Evolutionary conservation across 2,797 vertebrate genomes (phyloP), one percentile per base, ranked within the genome.

Genomic region (Chelmon rostratus): DNA sequence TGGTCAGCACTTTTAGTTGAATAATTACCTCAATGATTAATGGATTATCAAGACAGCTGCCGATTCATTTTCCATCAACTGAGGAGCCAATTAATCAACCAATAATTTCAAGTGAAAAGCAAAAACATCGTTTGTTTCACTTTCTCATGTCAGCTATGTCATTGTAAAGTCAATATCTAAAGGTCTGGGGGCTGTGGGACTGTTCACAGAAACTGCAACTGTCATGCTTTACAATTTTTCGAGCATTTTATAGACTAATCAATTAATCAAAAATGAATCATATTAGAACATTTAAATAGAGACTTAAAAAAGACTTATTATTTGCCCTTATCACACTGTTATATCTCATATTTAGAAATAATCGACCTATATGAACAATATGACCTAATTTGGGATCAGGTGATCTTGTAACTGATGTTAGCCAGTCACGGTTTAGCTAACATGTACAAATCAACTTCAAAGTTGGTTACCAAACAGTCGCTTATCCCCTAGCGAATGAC

Each of bases 341-440:
- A 16, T 2, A 53, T 15, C 8, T 0, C 5, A 63, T 6, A 37
- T 52, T 16, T 18, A 12, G 0, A 25, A 12, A 31, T 15, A n/a
- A 28, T 52, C 0, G 9, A 18, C 5, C 33, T 25, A 6, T 6
- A n/a, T 10, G 2, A 49, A 7, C 8, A 4, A 3, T 8, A 37
- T 33, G 49, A 58, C 12, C 63, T 66, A 6, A 46, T 65, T 6
- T 44, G 1, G 2, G 21, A 21, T 84, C 78, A 79, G 63, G 6
- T 68, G 77, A 85, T 65, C 47, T 15, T 38, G 31, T 23, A 42
- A 50, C 37, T 57, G 63, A 67, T 62, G 66, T 68, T 44, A 52
- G 58, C 57, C 35, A 19, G 42, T 42, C 21, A 40, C 40, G 46
- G 52, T 75, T 53, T 53, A 25, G 69, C 56, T 50, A 56, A 56